Evolutionary conservation across 2,113 vertebrate genomes (phyloP).

Genomic region (Hyperopisus bebe): DNA sequence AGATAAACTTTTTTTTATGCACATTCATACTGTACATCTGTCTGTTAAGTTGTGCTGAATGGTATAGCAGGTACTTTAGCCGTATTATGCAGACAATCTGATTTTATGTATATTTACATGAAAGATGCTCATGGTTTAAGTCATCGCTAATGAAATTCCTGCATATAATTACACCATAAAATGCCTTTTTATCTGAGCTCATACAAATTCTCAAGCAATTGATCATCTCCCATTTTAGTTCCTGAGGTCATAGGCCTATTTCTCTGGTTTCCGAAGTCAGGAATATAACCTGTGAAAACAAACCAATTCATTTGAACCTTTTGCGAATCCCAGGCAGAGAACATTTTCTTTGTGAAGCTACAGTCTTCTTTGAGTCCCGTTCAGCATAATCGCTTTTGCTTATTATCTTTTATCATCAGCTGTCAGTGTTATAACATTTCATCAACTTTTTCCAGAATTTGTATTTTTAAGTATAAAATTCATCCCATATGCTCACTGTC

Average conservation of each 20-base stretch:
- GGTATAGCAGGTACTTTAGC: not conserved
- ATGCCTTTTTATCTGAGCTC: not conserved
- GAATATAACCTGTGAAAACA: not conserved
- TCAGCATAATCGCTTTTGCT: not conserved
- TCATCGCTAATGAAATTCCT: not conserved
- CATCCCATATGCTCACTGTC: not conserved
- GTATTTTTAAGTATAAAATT: not conserved
- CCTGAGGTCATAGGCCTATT: not conserved
- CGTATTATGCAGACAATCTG: not conserved
- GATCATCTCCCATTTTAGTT: not conserved
- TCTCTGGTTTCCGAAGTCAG: not conserved
- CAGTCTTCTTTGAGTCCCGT: not conserved
- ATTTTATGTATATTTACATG: not conserved
- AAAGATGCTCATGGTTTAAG: not conserved
- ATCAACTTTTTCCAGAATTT: not conserved
- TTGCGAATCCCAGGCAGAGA: not conserved
- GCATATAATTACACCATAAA: conserved; percentile 5
- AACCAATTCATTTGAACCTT: not conserved
- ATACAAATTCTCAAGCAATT: not conserved
- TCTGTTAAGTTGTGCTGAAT: not conserved
- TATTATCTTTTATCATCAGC: not conserved
- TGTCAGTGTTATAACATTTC: not conserved
- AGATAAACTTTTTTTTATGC: not conserved
- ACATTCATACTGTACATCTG: not conserved
- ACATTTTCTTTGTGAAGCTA: not conserved